phyloP scores from a whole-genome alignment of 2,113 vertebrate genomes.

The Oryzias javanicus region DNA sequence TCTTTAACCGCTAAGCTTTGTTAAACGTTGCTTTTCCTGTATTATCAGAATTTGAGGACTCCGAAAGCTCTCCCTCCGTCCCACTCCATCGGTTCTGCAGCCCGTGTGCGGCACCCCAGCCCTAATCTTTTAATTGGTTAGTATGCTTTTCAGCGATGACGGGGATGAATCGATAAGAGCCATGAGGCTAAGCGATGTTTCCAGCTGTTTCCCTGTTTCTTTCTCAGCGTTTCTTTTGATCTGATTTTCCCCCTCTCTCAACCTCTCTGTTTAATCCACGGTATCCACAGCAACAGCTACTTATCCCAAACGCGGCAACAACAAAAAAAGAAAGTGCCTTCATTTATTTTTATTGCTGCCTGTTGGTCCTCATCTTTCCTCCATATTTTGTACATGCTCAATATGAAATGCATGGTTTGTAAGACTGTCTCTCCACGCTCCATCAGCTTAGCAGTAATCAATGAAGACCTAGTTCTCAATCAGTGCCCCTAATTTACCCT shows the following conservation, averaged over 20 bases:
- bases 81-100: slow-evolving; percentile 24
- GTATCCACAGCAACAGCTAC: slow-evolving; percentile 62
- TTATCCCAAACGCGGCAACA: slow-evolving; percentile 7
- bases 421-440: slow-evolving; percentile 25
- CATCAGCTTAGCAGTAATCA: slow-evolving; percentile 47
- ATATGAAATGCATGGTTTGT: slow-evolving; percentile 12
- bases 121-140: slow-evolving; percentile 66
- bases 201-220: slow-evolving; percentile 36
- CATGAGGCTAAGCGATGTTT: slow-evolving; percentile 50
- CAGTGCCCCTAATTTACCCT: slow-evolving; percentile 51
- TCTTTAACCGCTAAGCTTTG: slow-evolving; percentile 12
- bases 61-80: neutral
- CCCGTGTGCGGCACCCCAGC: slow-evolving; percentile 41
- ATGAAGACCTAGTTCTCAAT: slow-evolving; percentile 54
- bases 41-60: slow-evolving; percentile 14
- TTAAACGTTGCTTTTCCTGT: slow-evolving; percentile 38
- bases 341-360: slow-evolving; percentile 60
- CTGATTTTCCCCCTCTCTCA: slow-evolving; percentile 24
- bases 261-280: slow-evolving; percentile 33
- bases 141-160: slow-evolving; percentile 50
- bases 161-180: slow-evolving; percentile 56
- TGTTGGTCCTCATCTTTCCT: slow-evolving; percentile 19
- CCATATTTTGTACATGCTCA: slow-evolving; percentile 15
- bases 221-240: slow-evolving; percentile 21
- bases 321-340: slow-evolving; percentile 44